These are phyloP conservation scores for Orchestia grillus DNA, from an alignment of 1,140 invertebrate species.

Conservation along the genomic window DNA sequence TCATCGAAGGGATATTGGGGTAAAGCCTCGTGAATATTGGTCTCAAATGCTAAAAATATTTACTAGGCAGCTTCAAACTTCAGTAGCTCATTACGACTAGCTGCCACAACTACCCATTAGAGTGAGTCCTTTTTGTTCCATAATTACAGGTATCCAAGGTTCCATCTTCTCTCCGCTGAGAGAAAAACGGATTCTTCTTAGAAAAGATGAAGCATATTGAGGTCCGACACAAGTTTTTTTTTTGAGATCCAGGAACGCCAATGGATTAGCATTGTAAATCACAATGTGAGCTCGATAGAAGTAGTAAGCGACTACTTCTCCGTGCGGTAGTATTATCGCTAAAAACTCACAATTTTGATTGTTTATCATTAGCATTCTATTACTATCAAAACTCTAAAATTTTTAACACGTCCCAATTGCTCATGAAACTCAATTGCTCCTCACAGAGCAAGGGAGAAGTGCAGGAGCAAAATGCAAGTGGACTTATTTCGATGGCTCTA, in stretches of 20 bases:
- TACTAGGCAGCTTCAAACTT: too few species aligned
- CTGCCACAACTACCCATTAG: not conserved
- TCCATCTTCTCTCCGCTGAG: not conserved
- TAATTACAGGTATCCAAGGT: not conserved
- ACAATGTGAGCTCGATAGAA: not conserved
- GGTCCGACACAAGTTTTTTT: too few species aligned
- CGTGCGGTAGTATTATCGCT: not conserved
- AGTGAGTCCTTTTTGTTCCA: not conserved
- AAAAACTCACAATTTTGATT: not conserved
- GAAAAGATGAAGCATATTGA: not conserved
- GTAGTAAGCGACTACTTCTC: not conserved
- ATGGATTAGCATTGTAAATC: not conserved
- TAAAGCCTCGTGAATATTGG: too few species aligned
- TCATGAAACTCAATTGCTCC: not conserved
- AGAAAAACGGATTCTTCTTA: not conserved
- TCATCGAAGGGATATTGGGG: too few species aligned
- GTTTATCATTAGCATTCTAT: not conserved
- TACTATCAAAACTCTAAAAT: not conserved
- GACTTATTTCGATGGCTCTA: not conserved
- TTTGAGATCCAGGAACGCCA: not conserved
- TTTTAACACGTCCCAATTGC: not conserved
- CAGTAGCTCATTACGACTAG: too few species aligned
- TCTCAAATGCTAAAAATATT: too few species aligned
- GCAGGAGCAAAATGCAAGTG: not conserved
- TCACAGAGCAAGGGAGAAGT: not conserved